Percentiles rank a stretch among this genome's conserved stretches.
phyloP scores from a whole-genome alignment of 1,140 invertebrate species.

The Penaeus chinensis region DNA sequence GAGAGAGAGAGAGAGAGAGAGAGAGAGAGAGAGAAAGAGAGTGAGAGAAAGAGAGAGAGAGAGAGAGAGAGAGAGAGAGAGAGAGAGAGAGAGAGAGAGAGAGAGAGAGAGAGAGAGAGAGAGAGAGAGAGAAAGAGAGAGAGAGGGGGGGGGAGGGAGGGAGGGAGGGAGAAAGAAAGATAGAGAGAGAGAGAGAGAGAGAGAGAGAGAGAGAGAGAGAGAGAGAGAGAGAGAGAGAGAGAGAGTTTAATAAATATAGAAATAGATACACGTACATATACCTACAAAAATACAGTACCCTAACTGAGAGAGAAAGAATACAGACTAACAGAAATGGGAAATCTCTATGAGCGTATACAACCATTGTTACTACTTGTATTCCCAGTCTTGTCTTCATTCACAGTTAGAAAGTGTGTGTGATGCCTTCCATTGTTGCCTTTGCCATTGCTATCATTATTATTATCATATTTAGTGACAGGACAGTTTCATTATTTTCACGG shows the following conservation, averaged over 20 bases:
- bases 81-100: background rate
- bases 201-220: slow-evolving; percentile 17
- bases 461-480: no score
- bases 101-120: background rate
- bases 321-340: no score
- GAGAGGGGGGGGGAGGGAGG: background rate
- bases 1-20: background rate
- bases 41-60: background rate
- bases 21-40: background rate
- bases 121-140: background rate
- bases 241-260: background rate
- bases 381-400: no score
- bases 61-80: background rate
- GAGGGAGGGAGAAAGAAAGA: slow-evolving; percentile 8
- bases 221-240: slow-evolving; percentile 4
- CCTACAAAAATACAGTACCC: no score
- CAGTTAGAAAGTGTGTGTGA: no score
- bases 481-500: no score
- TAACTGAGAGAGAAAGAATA: no score
- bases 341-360: no score
- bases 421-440: no score
- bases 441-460: no score
- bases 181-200: slow-evolving; percentile 17
- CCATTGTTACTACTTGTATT: no score
- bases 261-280: background rate